Conservation (phyloP, 1,140 invertebrate species). For the Trichoplusia ni region DNA sequence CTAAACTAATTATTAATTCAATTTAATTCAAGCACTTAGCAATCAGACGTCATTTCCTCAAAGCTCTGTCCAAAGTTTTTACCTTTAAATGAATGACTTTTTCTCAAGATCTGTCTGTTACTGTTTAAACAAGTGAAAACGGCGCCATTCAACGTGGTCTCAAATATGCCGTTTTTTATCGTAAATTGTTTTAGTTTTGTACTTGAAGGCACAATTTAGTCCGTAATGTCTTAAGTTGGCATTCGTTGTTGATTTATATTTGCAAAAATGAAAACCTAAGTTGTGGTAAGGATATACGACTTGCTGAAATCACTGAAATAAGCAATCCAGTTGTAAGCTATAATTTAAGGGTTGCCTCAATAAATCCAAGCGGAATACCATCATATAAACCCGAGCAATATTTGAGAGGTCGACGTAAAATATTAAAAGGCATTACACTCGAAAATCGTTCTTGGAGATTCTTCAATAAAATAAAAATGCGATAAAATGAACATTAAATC, state of each 20-base stretch:
- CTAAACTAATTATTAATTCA: too few species aligned
- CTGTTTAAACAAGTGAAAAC: too few species aligned
- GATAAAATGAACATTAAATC: conserved; percentile 10
- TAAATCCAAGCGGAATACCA: conserved; percentile 1
- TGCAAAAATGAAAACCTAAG: conserved; percentile 12
- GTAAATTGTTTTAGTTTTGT: neutral
- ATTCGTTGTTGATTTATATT: conserved; percentile 3
- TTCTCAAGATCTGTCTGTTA: too few species aligned
- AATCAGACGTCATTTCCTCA: too few species aligned
- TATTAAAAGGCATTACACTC: conserved; percentile 8
- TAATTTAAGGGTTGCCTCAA: neutral
- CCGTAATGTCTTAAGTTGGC: neutral
- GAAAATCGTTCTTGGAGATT: conserved; percentile 6
- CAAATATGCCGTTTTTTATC: neutral
- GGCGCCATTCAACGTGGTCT: too few species aligned
- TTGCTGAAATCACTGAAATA: too few species aligned
- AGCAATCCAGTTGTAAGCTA: neutral
- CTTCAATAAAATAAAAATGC: conserved; percentile 12
- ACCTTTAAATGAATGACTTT: neutral
- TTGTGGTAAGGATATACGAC: neutral
- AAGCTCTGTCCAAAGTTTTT: too few species aligned
- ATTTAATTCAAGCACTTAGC: too few species aligned
- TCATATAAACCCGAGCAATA: neutral
- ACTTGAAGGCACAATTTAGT: neutral
- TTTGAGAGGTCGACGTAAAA: conserved; percentile 4